phyloP scores from a whole-genome alignment of 2,113 vertebrate genomes.

The Mungos mungo region DNA sequence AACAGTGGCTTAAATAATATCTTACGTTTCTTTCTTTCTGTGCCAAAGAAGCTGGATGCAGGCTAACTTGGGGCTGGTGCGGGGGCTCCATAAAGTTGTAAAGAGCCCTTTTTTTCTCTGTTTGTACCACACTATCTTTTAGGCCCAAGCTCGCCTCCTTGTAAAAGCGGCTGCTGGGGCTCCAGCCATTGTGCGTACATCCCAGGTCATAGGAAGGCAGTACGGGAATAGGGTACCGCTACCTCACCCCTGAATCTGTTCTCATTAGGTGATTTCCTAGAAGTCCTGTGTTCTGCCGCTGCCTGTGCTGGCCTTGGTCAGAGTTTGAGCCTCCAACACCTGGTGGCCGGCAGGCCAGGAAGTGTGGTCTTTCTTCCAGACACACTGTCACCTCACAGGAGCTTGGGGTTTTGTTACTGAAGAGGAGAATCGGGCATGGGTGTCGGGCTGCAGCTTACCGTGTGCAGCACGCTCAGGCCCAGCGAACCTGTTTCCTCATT shows the following conservation, averaged over 20 bases:
- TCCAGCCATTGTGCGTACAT: not conserved
- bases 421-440: not conserved
- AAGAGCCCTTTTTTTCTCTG: not conserved
- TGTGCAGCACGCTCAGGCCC: not conserved
- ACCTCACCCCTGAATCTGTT: accelerated
- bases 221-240: not conserved
- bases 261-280: not conserved
- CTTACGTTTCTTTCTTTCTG: not conserved
- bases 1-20: not conserved
- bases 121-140: not conserved
- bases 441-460: not conserved
- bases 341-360: not conserved
- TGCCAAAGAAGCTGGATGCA: not conserved
- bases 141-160: not conserved
- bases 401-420: not conserved
- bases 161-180: not conserved
- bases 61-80: not conserved
- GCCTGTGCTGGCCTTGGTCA: not conserved
- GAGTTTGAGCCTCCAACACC: not conserved
- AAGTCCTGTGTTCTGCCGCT: not conserved
- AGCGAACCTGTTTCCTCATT: not conserved
- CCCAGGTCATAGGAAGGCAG: not conserved
- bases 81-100: not conserved
- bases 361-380: not conserved
- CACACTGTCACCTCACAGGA: not conserved